Conservation (phyloP, 2,888 invertebrate species). For the Thelaira solivaga region DNA sequence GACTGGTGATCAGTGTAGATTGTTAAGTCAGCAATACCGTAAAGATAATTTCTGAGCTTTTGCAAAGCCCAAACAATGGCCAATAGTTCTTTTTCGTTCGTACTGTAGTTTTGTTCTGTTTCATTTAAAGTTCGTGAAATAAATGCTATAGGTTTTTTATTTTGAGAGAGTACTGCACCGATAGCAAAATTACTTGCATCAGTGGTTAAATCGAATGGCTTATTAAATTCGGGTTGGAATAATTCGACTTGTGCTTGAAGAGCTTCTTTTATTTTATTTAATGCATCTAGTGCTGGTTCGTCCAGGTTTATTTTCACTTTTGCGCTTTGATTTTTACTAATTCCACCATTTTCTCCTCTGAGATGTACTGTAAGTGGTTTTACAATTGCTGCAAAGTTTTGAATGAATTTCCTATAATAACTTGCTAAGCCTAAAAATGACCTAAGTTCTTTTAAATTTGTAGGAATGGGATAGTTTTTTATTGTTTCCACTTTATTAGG, state of each 20-base stretch:
- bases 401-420: neutral
- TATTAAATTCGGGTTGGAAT: neutral
- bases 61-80: neutral
- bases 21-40: neutral
- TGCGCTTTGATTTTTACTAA: neutral
- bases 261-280: neutral
- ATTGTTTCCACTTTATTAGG: no score
- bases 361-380: neutral
- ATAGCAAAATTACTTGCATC: neutral
- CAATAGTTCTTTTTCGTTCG: constrained; percentile 3
- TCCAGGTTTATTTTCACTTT: neutral
- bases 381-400: neutral
- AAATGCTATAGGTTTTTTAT: neutral
- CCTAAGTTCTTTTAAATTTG: neutral
- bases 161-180: neutral
- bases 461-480: neutral
- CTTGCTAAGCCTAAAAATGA: neutral
- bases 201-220: neutral
- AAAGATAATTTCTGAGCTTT: neutral
- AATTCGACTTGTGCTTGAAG: neutral
- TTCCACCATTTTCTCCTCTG: neutral
- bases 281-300: neutral
- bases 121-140: neutral
- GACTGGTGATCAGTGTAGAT: neutral
- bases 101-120: neutral